Conservation (phyloP, 2,888 invertebrate genomes). For the Auanema freiburgensis region DNA sequence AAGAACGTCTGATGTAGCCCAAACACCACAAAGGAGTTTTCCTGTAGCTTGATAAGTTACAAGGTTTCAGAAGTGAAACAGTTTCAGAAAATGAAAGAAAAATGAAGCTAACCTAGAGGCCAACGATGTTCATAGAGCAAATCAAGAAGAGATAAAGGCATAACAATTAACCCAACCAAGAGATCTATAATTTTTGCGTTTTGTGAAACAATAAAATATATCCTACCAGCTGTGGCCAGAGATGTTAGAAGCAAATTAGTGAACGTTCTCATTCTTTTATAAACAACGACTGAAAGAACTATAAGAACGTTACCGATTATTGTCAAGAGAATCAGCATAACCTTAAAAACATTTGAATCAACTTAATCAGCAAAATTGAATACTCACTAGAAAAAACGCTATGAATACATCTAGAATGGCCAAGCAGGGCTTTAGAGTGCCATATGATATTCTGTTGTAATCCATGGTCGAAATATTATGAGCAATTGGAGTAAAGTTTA, state of each 20-base stretch:
- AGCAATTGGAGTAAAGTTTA: no score
- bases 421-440: constrained; percentile 40
- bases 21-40: constrained; percentile 51
- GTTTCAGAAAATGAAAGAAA: background rate
- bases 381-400: constrained; percentile 53
- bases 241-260: constrained; percentile 66
- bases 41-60: no score
- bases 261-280: constrained; percentile 66
- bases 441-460: no score
- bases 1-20: constrained; percentile 64
- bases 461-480: no score
- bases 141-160: constrained; percentile 65
- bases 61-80: no score
- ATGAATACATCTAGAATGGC: constrained; percentile 60
- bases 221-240: constrained; percentile 65
- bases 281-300: constrained; percentile 64
- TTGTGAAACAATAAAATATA: background rate
- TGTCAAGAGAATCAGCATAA: constrained; percentile 59
- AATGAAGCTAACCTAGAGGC: constrained; percentile 57
- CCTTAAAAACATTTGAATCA: constrained; percentile 39
- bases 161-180: constrained; percentile 64
- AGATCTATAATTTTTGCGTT: constrained; percentile 57
- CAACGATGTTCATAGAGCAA: constrained; percentile 63
- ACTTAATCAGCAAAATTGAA: background rate
- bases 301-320: constrained; percentile 65